Conservation (phyloP, 92 coral and sea anemone genomes). For the Pocillopora meandrina region DNA sequence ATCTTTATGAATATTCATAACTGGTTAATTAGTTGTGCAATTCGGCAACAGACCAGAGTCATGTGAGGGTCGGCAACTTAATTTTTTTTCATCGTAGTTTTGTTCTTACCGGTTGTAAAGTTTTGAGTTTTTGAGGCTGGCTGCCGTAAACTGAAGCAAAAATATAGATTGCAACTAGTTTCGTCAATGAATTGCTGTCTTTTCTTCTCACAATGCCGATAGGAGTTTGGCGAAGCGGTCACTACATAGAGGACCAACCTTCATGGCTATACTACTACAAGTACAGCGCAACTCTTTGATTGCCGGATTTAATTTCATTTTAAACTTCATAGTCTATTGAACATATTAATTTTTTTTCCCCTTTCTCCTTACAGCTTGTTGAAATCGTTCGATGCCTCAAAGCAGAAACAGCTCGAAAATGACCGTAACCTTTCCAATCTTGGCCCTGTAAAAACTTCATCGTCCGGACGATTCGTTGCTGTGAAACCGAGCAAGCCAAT, state of each 20-base stretch:
- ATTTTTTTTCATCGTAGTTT: neutral
- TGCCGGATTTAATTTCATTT: too few relatives aligned
- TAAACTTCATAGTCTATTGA: neutral
- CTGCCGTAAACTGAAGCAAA: neutral
- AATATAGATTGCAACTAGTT: neutral
- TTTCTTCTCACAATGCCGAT: neutral
- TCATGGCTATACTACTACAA: constrained; percentile 72
- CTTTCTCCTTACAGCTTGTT: constrained; percentile 55
- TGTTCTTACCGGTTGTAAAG: neutral
- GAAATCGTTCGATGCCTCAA: constrained; percentile 83
- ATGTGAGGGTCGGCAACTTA: constrained; percentile 17
- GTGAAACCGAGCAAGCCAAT: constrained; percentile 32
- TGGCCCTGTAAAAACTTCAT: constrained; percentile 54
- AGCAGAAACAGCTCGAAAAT: constrained; percentile 93
- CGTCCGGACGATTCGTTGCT: constrained; percentile 31
- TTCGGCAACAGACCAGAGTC: constrained; percentile 9
- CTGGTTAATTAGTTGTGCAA: neutral
- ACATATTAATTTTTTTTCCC: neutral
- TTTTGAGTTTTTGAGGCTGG: constrained; percentile 16
- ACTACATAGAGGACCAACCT: constrained; percentile 30
- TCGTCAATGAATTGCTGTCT: neutral
- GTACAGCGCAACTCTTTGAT: constrained; percentile 35
- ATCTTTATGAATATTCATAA: constrained; percentile 56
- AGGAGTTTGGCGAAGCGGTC: neutral
- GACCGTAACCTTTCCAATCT: constrained; percentile 76